phyloP scores from a whole-genome alignment of 2,113 vertebrate genomes.

The Mesitornis unicolor region DNA sequence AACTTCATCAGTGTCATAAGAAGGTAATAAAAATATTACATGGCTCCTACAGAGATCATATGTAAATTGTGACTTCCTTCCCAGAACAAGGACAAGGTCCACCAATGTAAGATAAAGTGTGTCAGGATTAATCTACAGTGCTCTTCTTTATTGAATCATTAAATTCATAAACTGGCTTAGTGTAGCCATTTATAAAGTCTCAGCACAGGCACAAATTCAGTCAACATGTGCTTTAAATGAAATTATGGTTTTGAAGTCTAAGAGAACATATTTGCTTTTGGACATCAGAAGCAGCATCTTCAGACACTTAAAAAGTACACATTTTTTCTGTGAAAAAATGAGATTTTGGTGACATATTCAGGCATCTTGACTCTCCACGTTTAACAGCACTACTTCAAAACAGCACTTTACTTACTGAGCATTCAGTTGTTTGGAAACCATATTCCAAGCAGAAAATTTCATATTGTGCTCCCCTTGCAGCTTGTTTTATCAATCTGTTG shows the following conservation, averaged over 20 bases:
- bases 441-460: background rate
- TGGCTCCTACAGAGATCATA: background rate
- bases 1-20: background rate
- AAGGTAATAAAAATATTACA: background rate
- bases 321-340: background rate
- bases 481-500: background rate
- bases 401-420: background rate
- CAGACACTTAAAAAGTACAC: background rate
- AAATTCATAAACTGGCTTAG: background rate
- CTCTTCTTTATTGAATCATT: background rate
- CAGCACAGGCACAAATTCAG: background rate
- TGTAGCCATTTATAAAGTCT: background rate
- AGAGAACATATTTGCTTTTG: background rate
- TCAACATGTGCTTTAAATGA: background rate
- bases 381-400: background rate
- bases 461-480: background rate
- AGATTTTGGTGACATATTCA: background rate
- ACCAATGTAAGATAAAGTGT: background rate
- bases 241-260: background rate
- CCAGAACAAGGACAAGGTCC: background rate
- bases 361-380: background rate
- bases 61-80: background rate
- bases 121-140: background rate
- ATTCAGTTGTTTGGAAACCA: background rate
- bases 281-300: background rate